Evolutionary conservation across 2,888 invertebrate genomes (phyloP), one percentile per base, ranked within the genome.

Genomic region (Caenorhabditis drosophilae): DNA sequence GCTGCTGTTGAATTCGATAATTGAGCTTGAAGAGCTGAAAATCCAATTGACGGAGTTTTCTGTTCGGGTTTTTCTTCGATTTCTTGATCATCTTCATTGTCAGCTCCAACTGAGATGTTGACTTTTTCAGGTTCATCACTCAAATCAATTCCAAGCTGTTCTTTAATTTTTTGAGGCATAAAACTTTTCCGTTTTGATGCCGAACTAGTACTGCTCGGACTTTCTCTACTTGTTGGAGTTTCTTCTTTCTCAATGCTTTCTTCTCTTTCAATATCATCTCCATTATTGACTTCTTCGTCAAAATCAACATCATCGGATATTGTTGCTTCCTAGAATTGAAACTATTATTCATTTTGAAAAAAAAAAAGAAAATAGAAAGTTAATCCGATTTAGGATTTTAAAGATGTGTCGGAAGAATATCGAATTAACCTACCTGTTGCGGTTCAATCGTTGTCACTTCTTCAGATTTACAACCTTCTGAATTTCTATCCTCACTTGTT

Each of bases 181-280:
- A 66, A 67, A 36, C 67, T 56, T 31, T 73, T 73, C 25, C 73
- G 27, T 34, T 70, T 63, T 40, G 70, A 70, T 1, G 67, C 63
- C 18, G 73, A 62, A 25, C 62, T 53, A n/a, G 58, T 66, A 16
- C 61, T 59, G 22, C 49, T 59, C 4, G 73, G 67, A 27, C 58
- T 62, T 40, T 60, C 64, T 2, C 48, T 23, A 25, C 63, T 88
- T 9, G 11, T 12, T 25, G 15, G 4, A 6, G 20, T 23, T n/a
- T n/a, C n/a, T n/a, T 36, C 15, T 11, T 38, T 40, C 12, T 6
- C 25, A 38, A 4, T 22, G 2, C n/a, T 22, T 31, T 45, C 36
- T 18, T 38, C 54, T n/a, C 25, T 22, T 34, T 53, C 44, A 34
- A 26, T 16, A 25, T 35, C 45, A 4, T 20, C 31, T 34, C 18